Evolutionary conservation across 92 coral and sea anemone species (phyloP).

Genomic region (Muricea muricata): DNA sequence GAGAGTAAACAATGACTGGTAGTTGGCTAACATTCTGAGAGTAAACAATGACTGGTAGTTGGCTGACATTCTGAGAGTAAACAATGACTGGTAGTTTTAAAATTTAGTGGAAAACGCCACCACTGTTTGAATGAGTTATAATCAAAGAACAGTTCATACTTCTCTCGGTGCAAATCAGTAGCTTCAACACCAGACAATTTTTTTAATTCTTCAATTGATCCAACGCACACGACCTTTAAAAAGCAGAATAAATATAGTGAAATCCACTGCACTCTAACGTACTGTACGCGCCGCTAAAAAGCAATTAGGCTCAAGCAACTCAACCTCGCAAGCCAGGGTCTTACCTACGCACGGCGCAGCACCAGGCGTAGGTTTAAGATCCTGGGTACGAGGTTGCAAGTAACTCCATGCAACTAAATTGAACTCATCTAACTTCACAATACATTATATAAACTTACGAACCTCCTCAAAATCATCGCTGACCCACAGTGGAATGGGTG

Average conservation of each 20-base stretch:
- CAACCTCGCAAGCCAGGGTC: no score
- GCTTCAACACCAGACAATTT: conserved; percentile 87
- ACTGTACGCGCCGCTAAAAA: no score
- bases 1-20: not conserved
- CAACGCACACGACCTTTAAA: conserved; percentile 88
- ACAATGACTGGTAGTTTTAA: not conserved
- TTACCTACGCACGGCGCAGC: no score
- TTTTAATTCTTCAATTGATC: conserved; percentile 93
- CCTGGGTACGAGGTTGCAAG: no score
- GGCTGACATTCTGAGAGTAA: not conserved
- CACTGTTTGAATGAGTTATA: no score
- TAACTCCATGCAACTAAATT: no score
- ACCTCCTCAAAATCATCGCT: conserved; percentile 98
- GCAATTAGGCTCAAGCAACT: no score
- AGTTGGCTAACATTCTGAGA: not conserved
- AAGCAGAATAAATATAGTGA: not conserved
- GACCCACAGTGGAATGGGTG: conserved; percentile 99
- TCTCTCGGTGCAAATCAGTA: conserved; percentile 95
- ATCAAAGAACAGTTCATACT: conserved; percentile 43
- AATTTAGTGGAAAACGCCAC: no score
- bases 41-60: not conserved
- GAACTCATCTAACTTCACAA: not conserved
- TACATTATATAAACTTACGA: not conserved
- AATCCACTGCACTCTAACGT: no score
- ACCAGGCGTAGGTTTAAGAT: no score